Evolutionary conservation across 2,888 invertebrate genomes (phyloP).

Genomic region (Ecdyonurus torrentis): DNA sequence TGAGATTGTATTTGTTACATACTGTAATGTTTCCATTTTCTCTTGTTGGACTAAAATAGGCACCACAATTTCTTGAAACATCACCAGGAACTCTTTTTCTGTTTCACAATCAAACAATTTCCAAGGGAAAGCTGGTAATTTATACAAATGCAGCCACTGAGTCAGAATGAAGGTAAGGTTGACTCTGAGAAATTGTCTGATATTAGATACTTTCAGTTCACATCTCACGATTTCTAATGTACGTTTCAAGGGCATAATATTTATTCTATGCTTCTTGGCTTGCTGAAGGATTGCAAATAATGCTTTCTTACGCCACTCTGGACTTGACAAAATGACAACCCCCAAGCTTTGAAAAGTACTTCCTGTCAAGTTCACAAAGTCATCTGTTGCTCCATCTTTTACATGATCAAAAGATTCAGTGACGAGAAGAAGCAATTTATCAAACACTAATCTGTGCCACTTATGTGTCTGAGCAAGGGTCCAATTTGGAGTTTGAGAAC

Average conservation of each 20-base stretch:
- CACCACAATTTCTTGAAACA: not conserved
- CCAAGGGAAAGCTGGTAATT: not conserved
- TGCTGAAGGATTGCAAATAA: not conserved
- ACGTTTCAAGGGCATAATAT: not conserved
- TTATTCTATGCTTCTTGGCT: not conserved
- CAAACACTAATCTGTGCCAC: not conserved
- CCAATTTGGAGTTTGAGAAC: not conserved
- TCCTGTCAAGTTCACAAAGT: not conserved
- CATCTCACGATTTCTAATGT: not conserved
- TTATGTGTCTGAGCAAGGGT: not conserved
- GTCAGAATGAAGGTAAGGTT: not conserved
- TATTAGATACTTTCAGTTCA: not conserved
- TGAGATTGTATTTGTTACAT: not conserved
- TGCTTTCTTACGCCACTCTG: not conserved
- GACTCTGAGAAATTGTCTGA: not conserved
- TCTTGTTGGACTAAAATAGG: not conserved
- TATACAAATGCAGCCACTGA: not conserved
- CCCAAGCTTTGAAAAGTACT: not conserved
- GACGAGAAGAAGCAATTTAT: not conserved
- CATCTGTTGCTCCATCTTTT: not conserved
- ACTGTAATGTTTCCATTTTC: not conserved
- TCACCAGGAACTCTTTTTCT: not conserved
- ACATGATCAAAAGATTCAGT: not conserved
- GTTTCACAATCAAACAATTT: not conserved
- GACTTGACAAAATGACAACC: not conserved